Evolutionary conservation across 2,113 vertebrate species (phyloP).

Genomic region (Colossoma macropomum): DNA sequence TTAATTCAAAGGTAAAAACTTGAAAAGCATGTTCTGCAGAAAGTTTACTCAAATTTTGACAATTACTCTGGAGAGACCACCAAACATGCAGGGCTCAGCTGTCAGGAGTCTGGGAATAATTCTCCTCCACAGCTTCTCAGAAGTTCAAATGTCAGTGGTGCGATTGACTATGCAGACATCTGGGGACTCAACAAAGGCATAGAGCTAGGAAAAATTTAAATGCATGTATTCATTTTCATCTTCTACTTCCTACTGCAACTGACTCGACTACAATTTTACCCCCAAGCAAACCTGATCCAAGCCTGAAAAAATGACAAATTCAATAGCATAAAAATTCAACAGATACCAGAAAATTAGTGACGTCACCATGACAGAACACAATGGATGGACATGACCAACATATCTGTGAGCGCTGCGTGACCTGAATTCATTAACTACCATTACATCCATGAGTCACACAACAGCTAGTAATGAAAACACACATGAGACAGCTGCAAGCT

Average conservation of each 20-base stretch:
- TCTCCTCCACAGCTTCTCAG: constrained; percentile 16
- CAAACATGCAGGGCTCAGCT: not conserved
- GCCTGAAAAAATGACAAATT: not conserved
- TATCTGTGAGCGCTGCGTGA: not conserved
- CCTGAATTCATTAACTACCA: not conserved
- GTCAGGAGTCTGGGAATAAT: not conserved
- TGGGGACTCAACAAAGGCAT: constrained; percentile 13
- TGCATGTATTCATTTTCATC: constrained; percentile 10
- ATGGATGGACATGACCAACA: not conserved
- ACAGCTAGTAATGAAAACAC: not conserved
- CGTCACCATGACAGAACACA: not conserved
- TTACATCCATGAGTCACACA: not conserved
- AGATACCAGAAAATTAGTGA: not conserved
- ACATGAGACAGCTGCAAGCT: not conserved
- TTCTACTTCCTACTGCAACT: not conserved
- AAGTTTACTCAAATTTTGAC: constrained; percentile 2
- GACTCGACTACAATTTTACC: not conserved
- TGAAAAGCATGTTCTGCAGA: not conserved
- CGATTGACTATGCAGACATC: constrained; percentile 23
- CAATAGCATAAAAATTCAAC: not conserved
- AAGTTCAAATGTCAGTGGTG: not conserved
- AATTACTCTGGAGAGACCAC: not conserved
- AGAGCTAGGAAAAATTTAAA: constrained; percentile 12
- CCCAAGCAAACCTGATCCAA: not conserved
- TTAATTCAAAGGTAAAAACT: not conserved